phyloP scores from a whole-genome alignment of 1,140 invertebrate species.

The Drosophila sp. region DNA sequence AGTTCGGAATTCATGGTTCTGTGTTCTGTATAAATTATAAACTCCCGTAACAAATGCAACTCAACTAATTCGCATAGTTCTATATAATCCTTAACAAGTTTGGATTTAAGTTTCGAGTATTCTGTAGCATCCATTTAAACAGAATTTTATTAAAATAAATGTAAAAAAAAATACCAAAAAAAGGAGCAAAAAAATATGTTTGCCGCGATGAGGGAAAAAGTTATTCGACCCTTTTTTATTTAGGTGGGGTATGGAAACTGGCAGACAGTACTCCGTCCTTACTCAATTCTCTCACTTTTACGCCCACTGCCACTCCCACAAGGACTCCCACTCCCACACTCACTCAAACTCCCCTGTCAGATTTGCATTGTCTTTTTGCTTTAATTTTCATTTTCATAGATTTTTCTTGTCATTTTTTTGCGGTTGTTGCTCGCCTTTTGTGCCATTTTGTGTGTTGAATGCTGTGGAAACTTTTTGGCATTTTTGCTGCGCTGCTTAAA shows the following conservation, averaged over 20 bases:
- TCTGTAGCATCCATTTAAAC: constrained; percentile 30
- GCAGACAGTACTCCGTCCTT: constrained; percentile 18
- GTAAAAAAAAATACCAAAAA: too few species aligned
- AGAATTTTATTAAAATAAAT: constrained; percentile 24
- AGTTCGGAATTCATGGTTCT: too few species aligned
- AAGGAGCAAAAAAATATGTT: constrained; percentile 39
- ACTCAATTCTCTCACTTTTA: not conserved
- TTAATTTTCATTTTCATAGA: constrained; percentile 82
- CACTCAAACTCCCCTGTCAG: constrained; percentile 24
- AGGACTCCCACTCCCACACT: not conserved
- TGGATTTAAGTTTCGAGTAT: constrained; percentile 28
- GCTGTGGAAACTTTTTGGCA: constrained; percentile 77
- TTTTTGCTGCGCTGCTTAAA: constrained; percentile 81
- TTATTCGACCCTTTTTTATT: constrained; percentile 33
- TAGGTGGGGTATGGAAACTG: constrained; percentile 15
- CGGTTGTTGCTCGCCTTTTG: constrained; percentile 41
- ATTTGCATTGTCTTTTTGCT: constrained; percentile 60
- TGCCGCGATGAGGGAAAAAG: constrained; percentile 18
- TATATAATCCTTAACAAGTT: not conserved
- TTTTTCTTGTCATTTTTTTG: constrained; percentile 61
- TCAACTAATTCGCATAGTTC: constrained; percentile 10
- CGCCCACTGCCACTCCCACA: not conserved
- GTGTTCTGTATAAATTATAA: too few species aligned
- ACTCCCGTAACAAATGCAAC: not conserved
- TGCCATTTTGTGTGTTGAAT: constrained; percentile 65